phyloP scores from a whole-genome alignment of 37 sponge, comb jelly and placozoan species.

The Dysidea cf. avara region DNA sequence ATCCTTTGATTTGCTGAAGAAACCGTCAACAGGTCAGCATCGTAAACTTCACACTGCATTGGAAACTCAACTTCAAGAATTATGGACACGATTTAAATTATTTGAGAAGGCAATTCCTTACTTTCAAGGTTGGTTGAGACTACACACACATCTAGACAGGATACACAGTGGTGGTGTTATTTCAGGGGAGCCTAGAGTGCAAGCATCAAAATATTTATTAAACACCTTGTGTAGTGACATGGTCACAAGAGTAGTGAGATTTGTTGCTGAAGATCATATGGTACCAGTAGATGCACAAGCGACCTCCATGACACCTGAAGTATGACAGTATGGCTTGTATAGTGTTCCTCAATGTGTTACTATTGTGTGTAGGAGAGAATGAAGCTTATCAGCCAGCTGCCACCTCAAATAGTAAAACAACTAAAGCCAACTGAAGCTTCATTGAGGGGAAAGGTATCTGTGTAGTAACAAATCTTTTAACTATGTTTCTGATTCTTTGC shows the following conservation, averaged over 20 bases:
- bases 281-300: conserved; percentile 12
- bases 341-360: not conserved
- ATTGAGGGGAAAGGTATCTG: conserved; percentile 57
- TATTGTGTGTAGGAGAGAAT: conserved; percentile 28
- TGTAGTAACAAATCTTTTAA: not conserved
- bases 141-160: not conserved
- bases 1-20: not conserved
- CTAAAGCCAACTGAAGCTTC: conserved; percentile 21
- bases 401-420: conserved; percentile 28
- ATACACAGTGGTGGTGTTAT: too few species aligned
- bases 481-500: too few species aligned
- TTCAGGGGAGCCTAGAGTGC: conserved; percentile 38
- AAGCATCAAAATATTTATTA: conserved; percentile 64
- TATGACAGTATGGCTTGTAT: not conserved
- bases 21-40: conserved; percentile 8
- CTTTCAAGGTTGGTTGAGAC: conserved; percentile 64
- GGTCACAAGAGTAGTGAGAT: conserved; percentile 32
- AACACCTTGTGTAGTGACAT: conserved; percentile 68
- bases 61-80: conserved; percentile 48
- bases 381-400: conserved; percentile 33
- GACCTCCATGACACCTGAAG: not conserved
- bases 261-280: conserved; percentile 49
- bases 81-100: conserved; percentile 56
- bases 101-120: conserved; percentile 62
- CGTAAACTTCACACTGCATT: conserved; percentile 43